Conservation (phyloP, 1,140 invertebrate species). For the Pogonus chalceus region DNA sequence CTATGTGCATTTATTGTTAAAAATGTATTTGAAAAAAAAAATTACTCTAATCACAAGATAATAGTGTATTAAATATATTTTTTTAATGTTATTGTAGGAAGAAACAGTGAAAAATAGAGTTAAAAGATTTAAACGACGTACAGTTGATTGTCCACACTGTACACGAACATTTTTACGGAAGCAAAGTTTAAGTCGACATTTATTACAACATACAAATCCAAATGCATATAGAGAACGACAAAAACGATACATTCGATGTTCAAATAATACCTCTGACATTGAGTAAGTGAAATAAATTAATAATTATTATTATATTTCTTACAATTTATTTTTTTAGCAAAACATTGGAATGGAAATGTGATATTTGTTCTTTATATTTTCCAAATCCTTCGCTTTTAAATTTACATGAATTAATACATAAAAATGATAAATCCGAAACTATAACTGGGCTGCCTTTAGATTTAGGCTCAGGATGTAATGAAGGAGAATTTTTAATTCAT, state of each 20-base stretch:
- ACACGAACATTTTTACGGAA: neutral
- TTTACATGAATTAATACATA: conserved; percentile 45
- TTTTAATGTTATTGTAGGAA: neutral
- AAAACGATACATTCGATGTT: neutral
- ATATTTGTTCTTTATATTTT: conserved; percentile 46
- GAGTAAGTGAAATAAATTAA: neutral
- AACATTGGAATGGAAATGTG: conserved; percentile 42
- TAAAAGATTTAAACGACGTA: neutral
- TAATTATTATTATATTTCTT: neutral
- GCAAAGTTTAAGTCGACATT: conserved; percentile 1
- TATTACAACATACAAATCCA: conserved; percentile 4
- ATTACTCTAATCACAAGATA: too few species aligned
- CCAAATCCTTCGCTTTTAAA: conserved; percentile 43
- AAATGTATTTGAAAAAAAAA: too few species aligned
- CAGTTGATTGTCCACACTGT: neutral
- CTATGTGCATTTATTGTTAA: too few species aligned
- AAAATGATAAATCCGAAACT: conserved; percentile 32
- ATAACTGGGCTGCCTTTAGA: conserved; percentile 1
- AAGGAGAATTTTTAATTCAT: conserved; percentile 5
- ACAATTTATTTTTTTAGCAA: neutral
- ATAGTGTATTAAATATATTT: too few species aligned
- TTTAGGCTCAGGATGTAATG: neutral
- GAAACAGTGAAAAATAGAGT: conserved; percentile 9
- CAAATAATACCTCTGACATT: neutral
- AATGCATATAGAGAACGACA: neutral